A percentile compares a stretch with the other conserved stretches of the same genome.
Evolutionary conservation across 2,797 vertebrate species (phyloP).

Genomic region (Philypnodon macrostomus): DNA sequence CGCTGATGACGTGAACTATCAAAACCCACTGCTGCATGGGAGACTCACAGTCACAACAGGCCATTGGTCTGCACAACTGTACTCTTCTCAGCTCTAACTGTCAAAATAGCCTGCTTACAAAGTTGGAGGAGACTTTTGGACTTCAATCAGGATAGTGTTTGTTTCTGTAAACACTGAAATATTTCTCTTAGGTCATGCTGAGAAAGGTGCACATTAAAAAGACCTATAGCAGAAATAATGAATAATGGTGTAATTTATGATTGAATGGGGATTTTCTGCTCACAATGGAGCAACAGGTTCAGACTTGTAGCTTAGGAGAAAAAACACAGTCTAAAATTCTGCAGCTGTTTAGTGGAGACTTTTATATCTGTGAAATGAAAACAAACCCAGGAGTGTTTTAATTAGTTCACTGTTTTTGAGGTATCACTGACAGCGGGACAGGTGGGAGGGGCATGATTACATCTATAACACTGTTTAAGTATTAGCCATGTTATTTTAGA

Average conservation of each 20-base stretch:
- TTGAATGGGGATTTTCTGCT: constrained; percentile 60
- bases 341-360: constrained; percentile 55
- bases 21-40: constrained; percentile 44
- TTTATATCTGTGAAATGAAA: constrained; percentile 67
- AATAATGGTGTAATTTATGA: constrained; percentile 66
- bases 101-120: too few species aligned
- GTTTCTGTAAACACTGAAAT: too few species aligned
- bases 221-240: constrained; percentile 52
- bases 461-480: constrained; percentile 69
- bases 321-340: neutral
- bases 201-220: constrained; percentile 40
- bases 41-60: constrained; percentile 7
- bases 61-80: too few species aligned
- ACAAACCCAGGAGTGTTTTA: constrained; percentile 71
- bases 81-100: too few species aligned
- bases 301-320: constrained; percentile 44
- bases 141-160: too few species aligned
- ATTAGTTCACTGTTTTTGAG: constrained; percentile 74
- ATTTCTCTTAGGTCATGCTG: constrained; percentile 20
- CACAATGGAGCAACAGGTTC: constrained; percentile 54
- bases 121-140: too few species aligned
- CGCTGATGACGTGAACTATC: constrained; percentile 65
- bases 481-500: constrained; percentile 69
- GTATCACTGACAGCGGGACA: constrained; percentile 64
- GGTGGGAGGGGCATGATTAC: constrained; percentile 56